Evolutionary conservation across 2,113 vertebrate genomes (phyloP).

Genomic region (Passerina amoena): DNA sequence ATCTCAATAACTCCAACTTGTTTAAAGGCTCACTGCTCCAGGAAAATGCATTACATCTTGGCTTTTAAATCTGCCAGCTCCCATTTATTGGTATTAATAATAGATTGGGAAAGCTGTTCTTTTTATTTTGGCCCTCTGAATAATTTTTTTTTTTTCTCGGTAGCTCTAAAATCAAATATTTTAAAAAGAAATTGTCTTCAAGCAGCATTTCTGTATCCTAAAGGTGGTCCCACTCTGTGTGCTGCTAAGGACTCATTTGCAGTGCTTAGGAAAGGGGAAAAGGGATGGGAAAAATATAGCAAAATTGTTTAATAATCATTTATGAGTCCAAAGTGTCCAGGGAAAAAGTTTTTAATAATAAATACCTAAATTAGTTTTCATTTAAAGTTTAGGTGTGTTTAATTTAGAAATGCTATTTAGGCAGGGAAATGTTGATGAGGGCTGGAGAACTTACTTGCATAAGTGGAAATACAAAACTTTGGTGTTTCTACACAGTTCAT

Average conservation of each 20-base stretch:
- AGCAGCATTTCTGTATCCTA: background rate
- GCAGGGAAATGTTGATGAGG: conserved; percentile 43
- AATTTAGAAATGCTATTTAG: conserved; percentile 56
- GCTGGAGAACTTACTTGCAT: conserved; percentile 33
- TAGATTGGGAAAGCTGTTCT: conserved; percentile 47
- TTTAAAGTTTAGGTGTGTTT: conserved; percentile 57
- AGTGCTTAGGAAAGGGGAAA: background rate
- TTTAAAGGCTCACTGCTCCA: conserved; percentile 62
- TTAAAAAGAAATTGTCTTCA: conserved; percentile 35
- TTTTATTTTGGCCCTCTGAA: conserved; percentile 61
- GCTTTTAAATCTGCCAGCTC: conserved; percentile 41
- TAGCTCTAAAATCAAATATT: conserved; percentile 62
- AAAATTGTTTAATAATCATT: conserved; percentile 5
- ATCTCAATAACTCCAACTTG: conserved; percentile 65
- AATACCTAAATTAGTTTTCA: conserved; percentile 66
- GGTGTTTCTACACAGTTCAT: conserved; percentile 1
- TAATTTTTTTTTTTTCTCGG: background rate
- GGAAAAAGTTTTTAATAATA: conserved; percentile 25
- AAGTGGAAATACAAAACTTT: conserved; percentile 57
- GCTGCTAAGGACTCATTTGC: background rate
- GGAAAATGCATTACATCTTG: conserved; percentile 35
- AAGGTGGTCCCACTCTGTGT: background rate
- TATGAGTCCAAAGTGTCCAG: background rate
- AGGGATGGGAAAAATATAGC: background rate
- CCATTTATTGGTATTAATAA: conserved; percentile 73